Percentiles rank a stretch among this genome's conserved stretches.
Evolutionary conservation across 2,797 vertebrate species (phyloP).

Genomic region (Pygocentrus nattereri): DNA sequence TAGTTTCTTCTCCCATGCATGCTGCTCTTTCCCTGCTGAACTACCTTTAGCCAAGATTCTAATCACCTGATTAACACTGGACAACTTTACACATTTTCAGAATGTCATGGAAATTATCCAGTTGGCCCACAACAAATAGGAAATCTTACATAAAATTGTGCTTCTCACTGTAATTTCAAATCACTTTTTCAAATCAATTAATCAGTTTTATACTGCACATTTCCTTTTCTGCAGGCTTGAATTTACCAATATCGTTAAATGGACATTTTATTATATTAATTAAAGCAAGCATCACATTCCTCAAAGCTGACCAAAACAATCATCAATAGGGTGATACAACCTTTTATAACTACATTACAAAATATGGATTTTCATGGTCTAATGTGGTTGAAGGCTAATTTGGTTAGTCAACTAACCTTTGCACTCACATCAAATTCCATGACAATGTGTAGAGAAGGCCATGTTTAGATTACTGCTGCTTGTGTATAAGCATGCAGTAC

Average conservation of each 20-base stretch:
- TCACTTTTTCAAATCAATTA: conserved; percentile 7
- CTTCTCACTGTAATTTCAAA: not conserved
- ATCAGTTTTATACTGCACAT: not conserved
- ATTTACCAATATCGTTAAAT: not conserved
- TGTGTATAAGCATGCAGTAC: conserved; percentile 28
- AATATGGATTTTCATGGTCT: not conserved
- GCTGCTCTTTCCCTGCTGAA: conserved; percentile 54
- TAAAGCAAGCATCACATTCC: not conserved
- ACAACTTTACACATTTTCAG: conserved; percentile 19
- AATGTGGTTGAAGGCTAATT: not conserved
- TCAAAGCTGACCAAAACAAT: not conserved
- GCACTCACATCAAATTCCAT: conserved; percentile 35
- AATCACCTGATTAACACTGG: conserved; percentile 18
- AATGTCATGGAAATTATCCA: conserved; percentile 41
- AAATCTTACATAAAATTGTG: not conserved
- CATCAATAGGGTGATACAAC: not conserved
- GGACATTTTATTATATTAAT: not conserved
- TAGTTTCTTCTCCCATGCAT: conserved; percentile 70
- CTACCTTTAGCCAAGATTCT: conserved; percentile 13
- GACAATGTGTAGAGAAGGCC: conserved; percentile 18
- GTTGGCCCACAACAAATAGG: not conserved
- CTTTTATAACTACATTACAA: not conserved
- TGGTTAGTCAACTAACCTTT: not conserved
- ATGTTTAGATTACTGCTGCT: conserved; percentile 3
- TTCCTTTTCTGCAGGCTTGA: not conserved